Percentiles rank a stretch among this genome's conserved stretches.
Conservation (phyloP, 2,797 vertebrate species). For the Dallia pectoralis region DNA sequence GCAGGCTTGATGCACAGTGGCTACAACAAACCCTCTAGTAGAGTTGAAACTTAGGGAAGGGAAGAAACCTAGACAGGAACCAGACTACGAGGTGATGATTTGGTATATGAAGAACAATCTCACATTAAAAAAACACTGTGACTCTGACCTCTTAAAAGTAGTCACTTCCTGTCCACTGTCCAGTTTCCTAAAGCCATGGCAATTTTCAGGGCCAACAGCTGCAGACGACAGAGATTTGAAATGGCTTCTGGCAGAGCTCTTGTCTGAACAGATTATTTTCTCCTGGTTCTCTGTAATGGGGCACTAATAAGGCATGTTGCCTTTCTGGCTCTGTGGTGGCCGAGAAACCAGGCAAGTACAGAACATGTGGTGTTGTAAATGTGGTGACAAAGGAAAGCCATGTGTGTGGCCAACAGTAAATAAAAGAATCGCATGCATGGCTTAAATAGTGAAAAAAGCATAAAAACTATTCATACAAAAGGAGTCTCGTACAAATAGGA, state of each 20-base stretch:
- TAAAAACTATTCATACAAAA: neutral
- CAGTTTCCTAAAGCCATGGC: neutral
- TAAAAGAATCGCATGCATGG: neutral
- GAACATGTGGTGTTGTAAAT: neutral
- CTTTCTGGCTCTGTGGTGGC: neutral
- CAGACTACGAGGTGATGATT: too few relatives aligned
- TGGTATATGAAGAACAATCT: conserved; percentile 43
- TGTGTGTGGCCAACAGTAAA: neutral
- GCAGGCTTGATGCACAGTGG: too few relatives aligned
- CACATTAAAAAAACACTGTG: conserved; percentile 39
- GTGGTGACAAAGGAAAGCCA: neutral
- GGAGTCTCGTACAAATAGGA: neutral
- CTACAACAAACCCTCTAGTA: too few relatives aligned
- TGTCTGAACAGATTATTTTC: neutral
- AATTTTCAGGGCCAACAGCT: too few relatives aligned
- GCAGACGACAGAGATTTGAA: neutral
- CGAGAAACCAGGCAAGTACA: neutral
- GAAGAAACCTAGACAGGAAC: too few relatives aligned
- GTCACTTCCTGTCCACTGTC: conserved; percentile 52
- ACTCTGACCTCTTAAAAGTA: conserved; percentile 57
- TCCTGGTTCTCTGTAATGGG: neutral
- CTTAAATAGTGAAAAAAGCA: neutral
- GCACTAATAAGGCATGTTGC: neutral
- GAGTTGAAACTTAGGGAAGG: too few relatives aligned
- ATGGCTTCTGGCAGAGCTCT: neutral